Evolutionary conservation across 2,797 vertebrate genomes (phyloP).

Genomic region (Fringilla coelebs): DNA sequence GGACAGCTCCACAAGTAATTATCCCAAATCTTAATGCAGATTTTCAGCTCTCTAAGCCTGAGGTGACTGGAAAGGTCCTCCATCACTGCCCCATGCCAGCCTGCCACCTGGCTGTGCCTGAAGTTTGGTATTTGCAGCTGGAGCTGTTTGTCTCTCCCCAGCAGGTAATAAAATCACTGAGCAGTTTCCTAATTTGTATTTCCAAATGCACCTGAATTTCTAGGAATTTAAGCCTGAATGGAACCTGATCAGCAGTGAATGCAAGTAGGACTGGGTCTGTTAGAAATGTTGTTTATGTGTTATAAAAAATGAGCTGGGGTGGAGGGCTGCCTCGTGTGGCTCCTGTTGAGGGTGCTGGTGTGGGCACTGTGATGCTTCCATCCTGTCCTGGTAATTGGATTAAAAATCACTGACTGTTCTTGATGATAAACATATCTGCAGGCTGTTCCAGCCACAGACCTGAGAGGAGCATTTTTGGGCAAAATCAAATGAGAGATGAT

Average conservation of each 20-base stretch:
- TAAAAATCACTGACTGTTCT: background rate
- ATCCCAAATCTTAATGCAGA: background rate
- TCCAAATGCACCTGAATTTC: conserved; percentile 15
- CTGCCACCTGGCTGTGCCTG: background rate
- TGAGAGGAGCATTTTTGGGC: background rate
- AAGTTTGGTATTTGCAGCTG: background rate
- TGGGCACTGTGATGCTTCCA: background rate
- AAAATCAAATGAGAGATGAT: background rate
- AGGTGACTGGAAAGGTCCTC: background rate
- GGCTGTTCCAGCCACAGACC: background rate
- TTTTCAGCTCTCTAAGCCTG: background rate
- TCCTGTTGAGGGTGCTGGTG: background rate
- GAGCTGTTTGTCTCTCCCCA: background rate
- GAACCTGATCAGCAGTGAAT: background rate
- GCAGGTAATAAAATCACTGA: background rate
- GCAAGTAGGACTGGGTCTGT: background rate
- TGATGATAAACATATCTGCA: background rate
- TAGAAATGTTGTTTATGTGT: background rate
- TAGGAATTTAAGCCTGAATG: background rate
- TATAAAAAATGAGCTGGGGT: background rate
- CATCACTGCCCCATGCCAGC: background rate
- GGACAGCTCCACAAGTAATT: background rate
- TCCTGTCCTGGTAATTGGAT: background rate
- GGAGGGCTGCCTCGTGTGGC: background rate
- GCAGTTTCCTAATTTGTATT: background rate